A percentile compares a stretch with the other conserved stretches of the same genome.
These are phyloP conservation scores for Stichodactyla mertensii DNA, from an alignment of 64 coral and sea anemone species.

Conservation along the genomic window DNA sequence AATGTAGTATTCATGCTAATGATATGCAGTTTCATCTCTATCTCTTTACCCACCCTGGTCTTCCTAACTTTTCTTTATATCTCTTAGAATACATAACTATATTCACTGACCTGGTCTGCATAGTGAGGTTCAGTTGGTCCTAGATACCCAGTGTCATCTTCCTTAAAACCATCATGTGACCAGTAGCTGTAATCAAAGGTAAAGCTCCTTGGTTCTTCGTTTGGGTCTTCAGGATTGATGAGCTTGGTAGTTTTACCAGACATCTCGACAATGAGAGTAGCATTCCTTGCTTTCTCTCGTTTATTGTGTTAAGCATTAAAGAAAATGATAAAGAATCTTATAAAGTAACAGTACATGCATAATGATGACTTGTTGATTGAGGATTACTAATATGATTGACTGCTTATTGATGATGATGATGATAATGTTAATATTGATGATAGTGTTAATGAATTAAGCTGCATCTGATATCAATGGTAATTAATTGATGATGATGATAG, in stretches of 20 bases:
- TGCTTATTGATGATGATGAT: background rate
- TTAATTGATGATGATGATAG: too few species aligned
- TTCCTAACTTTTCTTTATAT: too few species aligned
- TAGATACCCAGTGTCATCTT: conserved; percentile 65
- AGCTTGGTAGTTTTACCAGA: conserved; percentile 59
- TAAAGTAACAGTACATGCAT: too few species aligned
- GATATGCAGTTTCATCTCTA: too few species aligned
- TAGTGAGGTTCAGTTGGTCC: conserved; percentile 54
- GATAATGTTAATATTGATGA: background rate
- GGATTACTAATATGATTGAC: too few species aligned
- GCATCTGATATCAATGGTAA: too few species aligned
- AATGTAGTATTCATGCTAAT: too few species aligned
- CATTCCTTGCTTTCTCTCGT: conserved; percentile 82
- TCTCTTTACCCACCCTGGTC: too few species aligned
- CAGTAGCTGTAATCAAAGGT: conserved; percentile 98
- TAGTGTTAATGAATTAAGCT: too few species aligned
- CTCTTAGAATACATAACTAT: too few species aligned
- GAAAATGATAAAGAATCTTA: background rate
- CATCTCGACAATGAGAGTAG: conserved; percentile 88
- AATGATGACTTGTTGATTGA: too few species aligned
- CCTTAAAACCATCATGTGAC: conserved; percentile 94
- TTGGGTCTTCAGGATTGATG: conserved; percentile 68
- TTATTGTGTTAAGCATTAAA: conserved; percentile 94
- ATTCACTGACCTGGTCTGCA: conserved; percentile 74
- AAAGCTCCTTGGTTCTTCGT: conserved; percentile 83